Conservation (phyloP, 2,113 vertebrate genomes). For the Parus major region DNA sequence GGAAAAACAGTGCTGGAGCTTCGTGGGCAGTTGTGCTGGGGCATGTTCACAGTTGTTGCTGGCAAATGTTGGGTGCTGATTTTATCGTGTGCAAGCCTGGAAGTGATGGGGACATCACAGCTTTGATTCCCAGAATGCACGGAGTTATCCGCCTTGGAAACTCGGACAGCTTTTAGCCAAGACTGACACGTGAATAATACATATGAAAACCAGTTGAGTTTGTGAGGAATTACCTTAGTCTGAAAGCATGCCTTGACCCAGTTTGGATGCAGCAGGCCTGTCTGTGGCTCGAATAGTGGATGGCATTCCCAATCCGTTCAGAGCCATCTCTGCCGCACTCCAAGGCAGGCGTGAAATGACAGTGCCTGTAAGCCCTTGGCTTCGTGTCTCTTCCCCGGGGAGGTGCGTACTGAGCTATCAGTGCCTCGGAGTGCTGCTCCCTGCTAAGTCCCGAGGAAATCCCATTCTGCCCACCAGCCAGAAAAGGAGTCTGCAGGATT, state of each 20-base stretch:
- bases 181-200: background rate
- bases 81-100: background rate
- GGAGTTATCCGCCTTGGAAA: background rate
- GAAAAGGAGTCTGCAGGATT: slow-evolving; percentile 39
- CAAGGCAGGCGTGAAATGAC: background rate
- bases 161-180: accelerated
- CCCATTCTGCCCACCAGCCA: slow-evolving; percentile 31
- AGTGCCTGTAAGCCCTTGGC: slow-evolving; percentile 1
- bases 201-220: background rate
- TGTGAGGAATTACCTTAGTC: background rate
- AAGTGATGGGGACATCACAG: accelerated
- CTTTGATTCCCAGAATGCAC: background rate
- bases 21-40: accelerated
- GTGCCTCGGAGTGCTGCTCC: background rate
- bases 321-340: background rate
- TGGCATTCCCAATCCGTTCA: background rate
- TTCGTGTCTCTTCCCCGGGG: background rate
- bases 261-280: background rate
- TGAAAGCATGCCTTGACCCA: background rate
- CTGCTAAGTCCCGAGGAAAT: slow-evolving; percentile 51
- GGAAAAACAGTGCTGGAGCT: background rate
- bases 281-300: background rate
- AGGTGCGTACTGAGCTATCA: background rate
- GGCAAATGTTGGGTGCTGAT: background rate
- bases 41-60: accelerated